Evolutionary conservation across 2,113 vertebrate genomes (phyloP).

Genomic region (Rhipidura dahli): DNA sequence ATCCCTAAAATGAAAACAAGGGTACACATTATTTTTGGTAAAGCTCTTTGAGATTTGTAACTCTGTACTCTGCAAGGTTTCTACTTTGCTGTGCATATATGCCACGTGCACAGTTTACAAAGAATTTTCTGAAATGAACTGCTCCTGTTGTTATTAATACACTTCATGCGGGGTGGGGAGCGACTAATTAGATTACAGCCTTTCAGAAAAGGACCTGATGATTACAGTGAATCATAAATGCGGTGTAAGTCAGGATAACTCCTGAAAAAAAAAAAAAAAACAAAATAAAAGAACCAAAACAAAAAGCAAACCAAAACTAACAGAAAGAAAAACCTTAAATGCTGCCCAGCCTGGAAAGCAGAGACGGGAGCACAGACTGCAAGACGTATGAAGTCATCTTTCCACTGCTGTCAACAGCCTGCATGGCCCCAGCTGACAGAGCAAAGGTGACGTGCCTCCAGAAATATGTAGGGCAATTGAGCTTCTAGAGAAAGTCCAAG

Average conservation of each 20-base stretch:
- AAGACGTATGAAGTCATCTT: constrained; percentile 26
- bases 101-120: background rate
- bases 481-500: constrained; percentile 1
- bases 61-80: background rate
- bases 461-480: constrained; percentile 37
- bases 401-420: constrained; percentile 38
- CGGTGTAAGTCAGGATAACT: background rate
- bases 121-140: background rate
- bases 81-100: background rate
- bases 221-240: background rate
- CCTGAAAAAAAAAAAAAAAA: background rate
- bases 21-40: background rate
- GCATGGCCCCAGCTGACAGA: background rate
- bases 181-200: background rate
- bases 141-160: background rate
- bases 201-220: background rate
- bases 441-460: background rate
- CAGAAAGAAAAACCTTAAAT: background rate
- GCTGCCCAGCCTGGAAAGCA: constrained; percentile 8
- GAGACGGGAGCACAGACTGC: background rate
- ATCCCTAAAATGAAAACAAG: background rate
- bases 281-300: no score
- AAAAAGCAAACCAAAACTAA: background rate
- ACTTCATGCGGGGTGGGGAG: background rate
- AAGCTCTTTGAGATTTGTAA: background rate